Base-by-base conservation (phyloP, 2,797 vertebrate genomes). In the Uromys caudimaculatus region DNA sequence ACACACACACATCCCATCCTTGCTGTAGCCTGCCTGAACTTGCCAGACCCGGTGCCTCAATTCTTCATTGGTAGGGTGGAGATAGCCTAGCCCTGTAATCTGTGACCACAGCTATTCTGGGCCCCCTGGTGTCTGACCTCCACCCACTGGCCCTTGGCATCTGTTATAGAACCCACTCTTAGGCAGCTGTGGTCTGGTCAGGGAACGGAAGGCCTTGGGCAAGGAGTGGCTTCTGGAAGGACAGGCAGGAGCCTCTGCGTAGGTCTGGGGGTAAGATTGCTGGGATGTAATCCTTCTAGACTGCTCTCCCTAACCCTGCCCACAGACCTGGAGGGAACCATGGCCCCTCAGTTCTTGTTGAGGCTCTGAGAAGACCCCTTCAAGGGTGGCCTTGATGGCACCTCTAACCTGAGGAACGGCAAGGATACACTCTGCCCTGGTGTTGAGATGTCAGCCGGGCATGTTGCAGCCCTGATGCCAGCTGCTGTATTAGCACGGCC, bases 61-160 rank as follows among this genome's bases (percentile, higher is more conserved):
- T 14, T 38, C 44, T 64, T 93, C 32, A 67, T 60, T 19, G 73
- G 75, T 47, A 90, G 88, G 35, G 64, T 2, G 10, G 93, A n/a
- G 69, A 76, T 8, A 1, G 41, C 52, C 24, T 35, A 8, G 75
- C 85, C 95, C 95, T 87, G 19, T 96, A 92, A 97, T 97, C 95
- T 89, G 77, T 47, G 75, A 56, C 93, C 85, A 29, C 60, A 64
- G 92, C 77, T 97, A 92, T 91, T 97, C 78, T 54, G 67, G 90
- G 81, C 50, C 35, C 84, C 81, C 23, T 79, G 47, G 47, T 47
- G 35, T 47, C 78, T 21, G 2, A n/a, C 52, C 44, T 50, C 23
- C 27, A 14, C 47, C 38, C 56, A 90, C 91, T 6, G 47, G 83
- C 86, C 83, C 41, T 19, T 6, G 64, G 82, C 41, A 35, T 77